A percentile compares a stretch with the other conserved stretches of the same genome.
phyloP scores from a whole-genome alignment of 2,113 vertebrate species.

The Daubentonia madagascariensis region DNA sequence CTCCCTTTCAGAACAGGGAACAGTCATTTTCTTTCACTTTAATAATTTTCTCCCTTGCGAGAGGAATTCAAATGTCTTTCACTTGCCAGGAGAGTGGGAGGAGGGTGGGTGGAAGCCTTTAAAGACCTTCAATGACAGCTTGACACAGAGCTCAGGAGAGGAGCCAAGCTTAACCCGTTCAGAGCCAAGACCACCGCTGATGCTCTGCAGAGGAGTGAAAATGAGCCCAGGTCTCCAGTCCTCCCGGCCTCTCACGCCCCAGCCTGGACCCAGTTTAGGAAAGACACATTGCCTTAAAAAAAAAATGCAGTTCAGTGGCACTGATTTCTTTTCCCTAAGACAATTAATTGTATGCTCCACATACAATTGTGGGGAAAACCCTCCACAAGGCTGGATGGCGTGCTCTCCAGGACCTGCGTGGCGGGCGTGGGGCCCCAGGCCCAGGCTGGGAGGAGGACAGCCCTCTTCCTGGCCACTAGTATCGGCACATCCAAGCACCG shows the following conservation, averaged over 20 bases:
- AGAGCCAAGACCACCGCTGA: rapidly evolving
- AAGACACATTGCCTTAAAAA: not conserved
- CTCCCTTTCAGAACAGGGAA: constrained; percentile 69
- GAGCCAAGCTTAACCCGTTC: constrained; percentile 52
- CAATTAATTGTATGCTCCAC: too few species aligned
- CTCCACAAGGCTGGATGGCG: not conserved
- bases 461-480: not conserved
- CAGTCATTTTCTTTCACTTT: constrained; percentile 73
- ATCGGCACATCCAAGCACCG: rapidly evolving
- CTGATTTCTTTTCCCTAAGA: not conserved
- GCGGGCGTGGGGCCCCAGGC: too few species aligned
- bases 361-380: too few species aligned
- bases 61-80: constrained; percentile 73
- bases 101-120: constrained; percentile 69
- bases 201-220: not conserved
- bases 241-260: not conserved
- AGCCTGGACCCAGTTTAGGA: not conserved
- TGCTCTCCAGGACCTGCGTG: too few species aligned
- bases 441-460: rapidly evolving
- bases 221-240: not conserved
- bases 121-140: constrained; percentile 70
- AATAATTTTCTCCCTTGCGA: constrained; percentile 62
- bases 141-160: constrained; percentile 10
- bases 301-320: not conserved
- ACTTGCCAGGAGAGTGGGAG: constrained; percentile 67